These are phyloP conservation scores for Stictocephala bisonia DNA, from an alignment of 2,888 invertebrate genomes.

Conservation along the genomic window DNA sequence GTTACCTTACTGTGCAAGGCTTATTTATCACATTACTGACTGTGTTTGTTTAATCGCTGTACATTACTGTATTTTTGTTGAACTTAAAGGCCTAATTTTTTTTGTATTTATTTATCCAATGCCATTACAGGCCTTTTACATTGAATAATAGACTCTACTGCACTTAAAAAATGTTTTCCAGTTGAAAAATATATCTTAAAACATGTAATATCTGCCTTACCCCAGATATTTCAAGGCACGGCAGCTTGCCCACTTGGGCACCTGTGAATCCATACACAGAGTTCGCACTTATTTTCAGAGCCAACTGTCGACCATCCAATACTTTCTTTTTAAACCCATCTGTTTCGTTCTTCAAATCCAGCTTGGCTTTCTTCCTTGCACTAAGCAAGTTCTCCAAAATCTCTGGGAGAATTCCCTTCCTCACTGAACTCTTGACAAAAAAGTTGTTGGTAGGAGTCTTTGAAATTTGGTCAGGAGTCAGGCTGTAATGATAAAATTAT, in stretches of 20 bases:
- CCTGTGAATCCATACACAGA: slow-evolving; percentile 99
- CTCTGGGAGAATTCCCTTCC: slow-evolving; percentile 94
- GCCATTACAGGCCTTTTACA: too few species aligned
- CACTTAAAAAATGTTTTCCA: too few species aligned
- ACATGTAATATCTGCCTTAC: slow-evolving; percentile 64
- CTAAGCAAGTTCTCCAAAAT: slow-evolving; percentile 91
- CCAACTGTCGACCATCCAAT: slow-evolving; percentile 95
- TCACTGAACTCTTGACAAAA: slow-evolving; percentile 88
- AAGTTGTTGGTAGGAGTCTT: slow-evolving; percentile 90
- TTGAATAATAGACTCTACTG: too few species aligned
- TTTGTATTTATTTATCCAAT: too few species aligned
- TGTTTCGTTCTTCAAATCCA: slow-evolving; percentile 93
- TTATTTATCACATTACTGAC: too few species aligned
- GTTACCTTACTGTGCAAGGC: too few species aligned
- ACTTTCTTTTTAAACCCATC: slow-evolving; percentile 95
- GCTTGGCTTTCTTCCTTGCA: slow-evolving; percentile 95
- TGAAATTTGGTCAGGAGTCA: slow-evolving; percentile 79
- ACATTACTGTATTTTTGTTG: too few species aligned
- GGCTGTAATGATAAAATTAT: slow-evolving; percentile 63
- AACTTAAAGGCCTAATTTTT: too few species aligned
- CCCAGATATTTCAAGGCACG: slow-evolving; percentile 94
- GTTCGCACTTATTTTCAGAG: slow-evolving; percentile 98
- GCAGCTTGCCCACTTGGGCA: slow-evolving; percentile 96
- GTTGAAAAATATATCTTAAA: too few species aligned
- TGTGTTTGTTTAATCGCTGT: too few species aligned